phyloP scores from a whole-genome alignment of 2,797 vertebrate genomes.

The Antennarius maculatus region DNA sequence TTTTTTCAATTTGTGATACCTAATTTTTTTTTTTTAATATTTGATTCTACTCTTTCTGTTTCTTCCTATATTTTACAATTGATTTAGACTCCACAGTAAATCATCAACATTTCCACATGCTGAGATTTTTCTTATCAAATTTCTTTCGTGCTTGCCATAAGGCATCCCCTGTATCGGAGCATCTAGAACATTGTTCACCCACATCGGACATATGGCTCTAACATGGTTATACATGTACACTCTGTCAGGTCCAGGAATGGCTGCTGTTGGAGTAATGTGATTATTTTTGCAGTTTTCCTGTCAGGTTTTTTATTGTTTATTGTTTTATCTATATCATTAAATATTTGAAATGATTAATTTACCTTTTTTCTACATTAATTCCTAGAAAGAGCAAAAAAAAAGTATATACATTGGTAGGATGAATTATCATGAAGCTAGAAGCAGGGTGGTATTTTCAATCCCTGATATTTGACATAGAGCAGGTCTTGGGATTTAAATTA shows the following conservation, averaged over 20 bases:
- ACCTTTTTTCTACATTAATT: slow-evolving; percentile 7
- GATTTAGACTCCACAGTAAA: slow-evolving; percentile 49
- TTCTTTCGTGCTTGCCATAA: slow-evolving; percentile 69
- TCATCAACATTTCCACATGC: slow-evolving; percentile 41
- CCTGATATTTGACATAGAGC: slow-evolving; percentile 32
- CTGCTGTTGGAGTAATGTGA: slow-evolving; percentile 48
- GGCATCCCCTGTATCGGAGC: slow-evolving; percentile 57
- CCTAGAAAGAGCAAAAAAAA: slow-evolving; percentile 19
- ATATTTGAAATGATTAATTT: slow-evolving; percentile 2
- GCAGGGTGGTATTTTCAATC: slow-evolving; percentile 24
- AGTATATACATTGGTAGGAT: neutral
- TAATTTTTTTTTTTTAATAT: neutral
- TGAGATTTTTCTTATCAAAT: slow-evolving; percentile 52
- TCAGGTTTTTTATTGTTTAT: slow-evolving; percentile 38
- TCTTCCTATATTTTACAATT: slow-evolving; percentile 46
- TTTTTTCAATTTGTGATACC: neutral
- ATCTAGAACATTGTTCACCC: slow-evolving; percentile 66
- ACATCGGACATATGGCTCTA: slow-evolving; percentile 63
- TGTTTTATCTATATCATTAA: slow-evolving; percentile 27
- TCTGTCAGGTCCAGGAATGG: slow-evolving; percentile 63
- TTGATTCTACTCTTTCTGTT: neutral
- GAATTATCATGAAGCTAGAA: slow-evolving; percentile 28
- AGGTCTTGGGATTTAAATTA: slow-evolving; percentile 20
- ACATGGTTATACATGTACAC: slow-evolving; percentile 35
- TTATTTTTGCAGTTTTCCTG: slow-evolving; percentile 43